Evolutionary conservation across 1,140 invertebrate species (phyloP), one percentile per base, ranked within the genome.

Genomic region (Palaemon carinicauda): DNA sequence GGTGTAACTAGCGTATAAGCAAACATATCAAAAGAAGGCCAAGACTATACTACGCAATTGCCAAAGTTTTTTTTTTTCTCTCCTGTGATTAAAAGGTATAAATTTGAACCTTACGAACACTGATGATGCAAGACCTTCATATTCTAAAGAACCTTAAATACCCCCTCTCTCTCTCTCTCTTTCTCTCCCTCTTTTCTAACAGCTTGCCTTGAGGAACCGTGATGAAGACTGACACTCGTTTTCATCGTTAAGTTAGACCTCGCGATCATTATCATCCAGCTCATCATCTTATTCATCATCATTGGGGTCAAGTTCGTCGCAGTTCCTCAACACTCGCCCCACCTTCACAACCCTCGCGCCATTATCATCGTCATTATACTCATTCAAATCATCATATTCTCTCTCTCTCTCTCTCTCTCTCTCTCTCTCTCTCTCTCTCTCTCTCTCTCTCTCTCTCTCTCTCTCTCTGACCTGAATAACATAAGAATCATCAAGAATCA

Each of bases 191-290:
- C 69, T 73, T 71, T 53, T 74, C n/a, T 1, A 41, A 41, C 41
- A 69, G 24, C 65, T 69, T n/a, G 65, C 65, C 21, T 27, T 69
- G 65, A 69, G n/a, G 17, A 10, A 10, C 19, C 54, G 33, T 79
- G 53, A 85, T 85, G 82, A 85, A 78, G 82, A 85, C 19, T 85
- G 82, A 85, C 74, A 60, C 53, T 19, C 21, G 82, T 78, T 79
- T 85, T 85, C 75, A 79, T 78, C 33, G 60, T 73, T 65, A 82
- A 65, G 60, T 82, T 51, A 71, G 50, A 21, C 60, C 80, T 60
- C n/a, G 29, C 29, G 24, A 69, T 82, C 60, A 82, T 82, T 60
- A 69, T 82, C 80, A 73, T 82, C n/a, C n/a, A n/a, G 33, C 69
- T 52, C 65, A 60, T 82, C 80, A 82, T 73, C 65, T 50, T 82